Base-by-base conservation (phyloP, 2,797 vertebrate species). In the Emys orbicularis region DNA sequence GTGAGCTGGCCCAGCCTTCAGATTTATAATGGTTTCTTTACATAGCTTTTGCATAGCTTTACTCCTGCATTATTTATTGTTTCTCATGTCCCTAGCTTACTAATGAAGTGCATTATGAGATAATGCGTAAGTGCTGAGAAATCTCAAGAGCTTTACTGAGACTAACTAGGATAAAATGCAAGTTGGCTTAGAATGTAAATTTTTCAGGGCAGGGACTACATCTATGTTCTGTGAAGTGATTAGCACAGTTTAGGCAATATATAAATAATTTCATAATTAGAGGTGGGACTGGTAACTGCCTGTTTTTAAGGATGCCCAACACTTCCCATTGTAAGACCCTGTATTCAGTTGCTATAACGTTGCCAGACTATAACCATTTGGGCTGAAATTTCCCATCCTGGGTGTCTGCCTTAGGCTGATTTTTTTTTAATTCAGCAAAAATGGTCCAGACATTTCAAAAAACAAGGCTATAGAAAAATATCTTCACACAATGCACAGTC, bases 21-120 rank as follows among this genome's bases (percentile, higher is more conserved):
- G 79, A 88, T 81, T 81, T 83, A 19, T 12, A 81, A 37, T 12
- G 1, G 3, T 47, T 89, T 72, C 8, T 8, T 79, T 88, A 25
- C 47, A 52, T 6, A 80, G 11, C 12, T 74, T 87, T 92, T 79
- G 83, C 29, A 13, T 37, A 84, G 41, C 10, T n/a, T 0, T 23
- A 53, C 84, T 88, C 31, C 82, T 79, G 68, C 86, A 23, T 77
- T 1, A 53, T 59, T 79, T 61, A 27, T 68, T 88, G 18, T 37
- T 92, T 93, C 34, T 84, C 76, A 19, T 16, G 47, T 77, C 87
- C 86, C 86, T 44, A 29, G 27, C 25, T 72, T 94, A 44, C 44
- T 84, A 53, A 81, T 72, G 21, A 89, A 54, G 52, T 92, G 49
- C 4, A 12, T 13, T 90, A 90, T 83, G 89, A 19, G 56, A 13